Conservation (phyloP, 2,888 invertebrate genomes). For the Lasiommata megera region DNA sequence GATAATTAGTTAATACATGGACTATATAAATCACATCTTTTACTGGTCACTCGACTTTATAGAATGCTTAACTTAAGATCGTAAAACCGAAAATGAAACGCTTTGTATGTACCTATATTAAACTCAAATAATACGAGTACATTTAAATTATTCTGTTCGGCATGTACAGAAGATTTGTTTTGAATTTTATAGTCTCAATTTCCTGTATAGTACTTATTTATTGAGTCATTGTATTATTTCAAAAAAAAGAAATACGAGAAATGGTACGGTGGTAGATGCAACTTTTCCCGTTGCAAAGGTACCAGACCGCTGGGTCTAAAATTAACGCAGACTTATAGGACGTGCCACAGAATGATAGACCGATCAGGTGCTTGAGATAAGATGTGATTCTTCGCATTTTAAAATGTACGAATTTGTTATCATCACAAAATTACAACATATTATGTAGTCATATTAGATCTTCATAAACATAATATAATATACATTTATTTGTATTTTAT, state of each 20-base stretch:
- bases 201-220: slow-evolving; percentile 29
- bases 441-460: too few species aligned
- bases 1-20: too few species aligned
- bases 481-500: too few species aligned
- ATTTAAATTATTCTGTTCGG: slow-evolving; percentile 26
- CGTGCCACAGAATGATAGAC: too few species aligned
- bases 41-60: neutral
- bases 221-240: slow-evolving; percentile 3
- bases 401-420: too few species aligned
- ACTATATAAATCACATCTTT: neutral
- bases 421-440: too few species aligned
- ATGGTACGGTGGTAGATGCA: neutral
- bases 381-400: too few species aligned
- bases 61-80: neutral
- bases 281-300: neutral
- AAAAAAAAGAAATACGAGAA: neutral
- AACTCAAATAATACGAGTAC: slow-evolving; percentile 18
- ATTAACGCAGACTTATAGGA: too few species aligned
- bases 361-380: too few species aligned
- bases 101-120: slow-evolving; percentile 11
- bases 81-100: slow-evolving; percentile 11
- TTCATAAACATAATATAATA: too few species aligned
- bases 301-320: neutral
- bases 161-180: slow-evolving; percentile 17
- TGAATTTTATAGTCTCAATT: slow-evolving; percentile 26